These are phyloP conservation scores for Chunga burmeisteri DNA, from an alignment of 2,113 vertebrate genomes.

Conservation along the genomic window DNA sequence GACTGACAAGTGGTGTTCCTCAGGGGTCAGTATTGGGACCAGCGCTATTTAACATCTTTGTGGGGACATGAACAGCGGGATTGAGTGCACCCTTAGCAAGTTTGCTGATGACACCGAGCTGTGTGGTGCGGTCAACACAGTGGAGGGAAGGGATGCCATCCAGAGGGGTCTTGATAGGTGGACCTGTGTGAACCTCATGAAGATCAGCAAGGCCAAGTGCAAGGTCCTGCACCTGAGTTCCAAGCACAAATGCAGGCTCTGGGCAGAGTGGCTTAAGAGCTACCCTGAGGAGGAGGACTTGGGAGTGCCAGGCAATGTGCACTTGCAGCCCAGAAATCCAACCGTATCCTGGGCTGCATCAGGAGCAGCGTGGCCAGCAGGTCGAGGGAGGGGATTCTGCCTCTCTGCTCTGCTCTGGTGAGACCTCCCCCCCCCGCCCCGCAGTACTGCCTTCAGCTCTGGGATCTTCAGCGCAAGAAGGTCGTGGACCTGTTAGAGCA, in stretches of 20 bases:
- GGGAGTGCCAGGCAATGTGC: not conserved
- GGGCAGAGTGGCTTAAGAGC: not conserved
- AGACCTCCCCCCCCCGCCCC: not conserved
- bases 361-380: not conserved
- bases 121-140: not conserved
- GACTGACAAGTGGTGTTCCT: not conserved
- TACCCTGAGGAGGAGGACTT: not conserved
- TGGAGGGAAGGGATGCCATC: too few species aligned
- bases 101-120: too few species aligned
- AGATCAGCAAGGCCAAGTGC: not conserved
- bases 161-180: not conserved
- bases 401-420: not conserved
- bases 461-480: too few species aligned
- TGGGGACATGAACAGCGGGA: too few species aligned
- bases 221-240: not conserved
- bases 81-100: not conserved
- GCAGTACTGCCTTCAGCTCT: not conserved
- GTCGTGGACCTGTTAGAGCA: too few species aligned
- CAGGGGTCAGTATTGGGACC: not conserved
- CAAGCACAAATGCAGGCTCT: too few species aligned
- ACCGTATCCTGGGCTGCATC: not conserved
- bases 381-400: not conserved
- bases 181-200: fast-evolving
- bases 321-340: not conserved
- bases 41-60: not conserved